phyloP scores from a whole-genome alignment of 2,113 vertebrate genomes.

The Synodontis membranacea region DNA sequence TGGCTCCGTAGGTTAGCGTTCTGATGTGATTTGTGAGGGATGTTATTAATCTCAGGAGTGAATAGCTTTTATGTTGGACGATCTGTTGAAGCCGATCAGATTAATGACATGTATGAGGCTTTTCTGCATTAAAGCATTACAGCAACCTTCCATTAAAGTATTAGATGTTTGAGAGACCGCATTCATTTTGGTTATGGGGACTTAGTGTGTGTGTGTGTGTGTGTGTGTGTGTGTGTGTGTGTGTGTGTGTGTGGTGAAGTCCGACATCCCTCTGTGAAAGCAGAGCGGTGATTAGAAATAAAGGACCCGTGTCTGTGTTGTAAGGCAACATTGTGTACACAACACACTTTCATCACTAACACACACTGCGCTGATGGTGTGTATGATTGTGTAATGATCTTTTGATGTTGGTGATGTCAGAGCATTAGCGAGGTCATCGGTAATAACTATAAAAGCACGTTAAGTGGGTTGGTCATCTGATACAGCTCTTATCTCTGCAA shows the following conservation, averaged over 20 bases:
- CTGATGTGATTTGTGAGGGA: conserved; percentile 24
- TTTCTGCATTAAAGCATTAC: conserved; percentile 55
- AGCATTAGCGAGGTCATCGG: conserved; percentile 45
- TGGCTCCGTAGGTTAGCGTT: conserved; percentile 1
- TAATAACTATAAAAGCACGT: conserved; percentile 59
- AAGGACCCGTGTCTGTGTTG: background rate
- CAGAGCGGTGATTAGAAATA: conserved; percentile 31
- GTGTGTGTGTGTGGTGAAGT: conserved; percentile 20
- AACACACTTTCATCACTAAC: background rate
- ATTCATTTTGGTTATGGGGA: conserved; percentile 57
- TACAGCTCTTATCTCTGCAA: conserved; percentile 48
- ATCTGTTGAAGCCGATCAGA: conserved; percentile 49
- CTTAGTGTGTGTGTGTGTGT: conserved; percentile 14
- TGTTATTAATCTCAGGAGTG: conserved; percentile 47
- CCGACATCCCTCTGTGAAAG: conserved; percentile 29
- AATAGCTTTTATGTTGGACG: conserved; percentile 46
- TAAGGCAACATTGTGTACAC: background rate
- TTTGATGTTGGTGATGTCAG: conserved; percentile 32
- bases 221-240: conserved; percentile 3
- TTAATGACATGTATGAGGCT: conserved; percentile 55
- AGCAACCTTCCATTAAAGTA: conserved; percentile 56
- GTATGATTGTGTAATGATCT: conserved; percentile 39
- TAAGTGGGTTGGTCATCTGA: conserved; percentile 48
- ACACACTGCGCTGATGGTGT: background rate
- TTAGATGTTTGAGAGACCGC: conserved; percentile 52